Base-by-base conservation (phyloP, 2,888 invertebrate genomes). In the Parelbella ahira region DNA sequence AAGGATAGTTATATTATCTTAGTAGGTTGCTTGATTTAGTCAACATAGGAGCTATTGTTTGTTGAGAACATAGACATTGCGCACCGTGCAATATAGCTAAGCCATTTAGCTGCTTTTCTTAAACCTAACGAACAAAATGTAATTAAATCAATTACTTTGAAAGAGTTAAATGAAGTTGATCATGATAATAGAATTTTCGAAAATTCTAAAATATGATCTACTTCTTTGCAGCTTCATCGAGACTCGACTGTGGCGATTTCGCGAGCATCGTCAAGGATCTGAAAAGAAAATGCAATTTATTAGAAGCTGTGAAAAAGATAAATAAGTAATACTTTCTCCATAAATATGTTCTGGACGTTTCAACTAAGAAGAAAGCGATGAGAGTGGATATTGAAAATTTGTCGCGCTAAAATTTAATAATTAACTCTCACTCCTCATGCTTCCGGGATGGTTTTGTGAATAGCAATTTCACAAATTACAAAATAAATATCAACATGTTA, bases 241-340 rank as follows among this genome's bases (percentile, higher is more conserved):
- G 53, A 50, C 81, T 81, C 45, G 80, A 72, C 44, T 73, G 74
- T 45, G 83, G 77, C 36, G 86, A 81, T 58, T 80, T 86, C 1
- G 83, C 72, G 29, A 86, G 63, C 78, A 77, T 81, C 20, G 83
- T 76, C 13, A 87, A 68, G 13, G 87, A 87, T 68, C 86, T 87
- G 83, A 37, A 80, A 83, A 61, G 24, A 62, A 47, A 48, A 27
- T 27, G 10, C 23, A 42, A 23, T 6, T 11, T 21, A 23, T 8
- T 12, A 11, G 5, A 24, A 9, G 6, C 5, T 10, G 49, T 12
- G 27, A 27, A 23, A 23, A 4, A 5, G 19, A 37, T 23, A 4
- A 9, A 8, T 15, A 1, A 23, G 11, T 7, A 5, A 24, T 6
- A 12, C 19, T 30, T 10, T 30, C n/a, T n/a, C n/a, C n/a, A n/a